Base-by-base conservation (phyloP, 2,113 vertebrate genomes). In the Acanthochromis polyacanthus region DNA sequence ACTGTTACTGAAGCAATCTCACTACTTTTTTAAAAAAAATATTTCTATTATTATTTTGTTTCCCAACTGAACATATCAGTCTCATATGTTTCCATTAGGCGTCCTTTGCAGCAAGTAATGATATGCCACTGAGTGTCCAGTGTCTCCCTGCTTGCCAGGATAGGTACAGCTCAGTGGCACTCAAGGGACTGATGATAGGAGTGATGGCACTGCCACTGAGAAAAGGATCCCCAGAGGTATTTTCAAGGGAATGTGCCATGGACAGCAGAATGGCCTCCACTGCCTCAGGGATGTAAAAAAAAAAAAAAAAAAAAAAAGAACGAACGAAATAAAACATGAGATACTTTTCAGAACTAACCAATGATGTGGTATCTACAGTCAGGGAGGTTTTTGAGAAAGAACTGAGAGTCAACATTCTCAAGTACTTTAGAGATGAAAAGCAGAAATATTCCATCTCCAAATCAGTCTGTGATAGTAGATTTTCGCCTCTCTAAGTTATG, bases 261-360 rank as follows among this genome's bases (percentile, higher is more conserved):
- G 87, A 80, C 75, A 90, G 84, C 86, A 85, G 81, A 92, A 90
- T 80, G 70, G 78, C 82, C 80, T 73, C 46, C 58, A 78, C 36
- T 72, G 55, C 88, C 71, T 60, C 28, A 48, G 71, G 81, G 81
- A 86, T 67, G 56, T 66, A 50, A 23, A 69, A 69, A 63, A 38
- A 36, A 36, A 9, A 36, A 9, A 36, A 9, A 36, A 9, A 10
- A 7, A 23, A 67, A 69, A 59, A 36, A 9, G 10, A n/a, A n/a
- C n/a, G 9, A 36, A 61, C 55, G 16, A 57, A 77, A 58, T 53
- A 67, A 76, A 78, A 71, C 40, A 53, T 63, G 56, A 83, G 68
- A 72, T 70, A 57, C 58, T 59, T 73, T 71, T 86, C 60, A 74
- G 75, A 84, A 69, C 56, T 22, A 69, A 66, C 16, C 58, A 65